Evolutionary conservation across 2,888 invertebrate genomes (phyloP).

Genomic region (Imbricaverruca yamaguchii): DNA sequence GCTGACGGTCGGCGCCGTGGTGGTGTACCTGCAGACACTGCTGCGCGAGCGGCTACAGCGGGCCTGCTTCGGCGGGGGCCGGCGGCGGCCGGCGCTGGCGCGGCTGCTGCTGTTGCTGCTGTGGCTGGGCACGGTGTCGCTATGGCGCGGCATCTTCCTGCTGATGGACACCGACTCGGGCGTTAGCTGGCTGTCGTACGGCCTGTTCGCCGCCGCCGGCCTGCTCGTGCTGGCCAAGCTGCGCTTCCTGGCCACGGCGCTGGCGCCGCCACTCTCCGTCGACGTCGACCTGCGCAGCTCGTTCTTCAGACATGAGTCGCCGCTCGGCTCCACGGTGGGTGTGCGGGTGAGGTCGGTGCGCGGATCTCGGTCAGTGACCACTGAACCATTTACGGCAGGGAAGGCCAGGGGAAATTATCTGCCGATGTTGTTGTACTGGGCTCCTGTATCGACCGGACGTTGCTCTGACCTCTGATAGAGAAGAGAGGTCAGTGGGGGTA

Average conservation of each 20-base stretch:
- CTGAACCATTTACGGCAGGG: no score
- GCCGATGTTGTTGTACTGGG: no score
- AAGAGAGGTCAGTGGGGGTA: no score
- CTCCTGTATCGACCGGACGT: no score
- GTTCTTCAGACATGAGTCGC: not conserved
- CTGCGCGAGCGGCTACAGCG: not conserved
- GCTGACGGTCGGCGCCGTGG: not conserved
- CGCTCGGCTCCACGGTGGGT: not conserved
- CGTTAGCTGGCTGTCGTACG: not conserved
- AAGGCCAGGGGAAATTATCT: no score
- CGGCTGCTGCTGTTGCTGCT: not conserved
- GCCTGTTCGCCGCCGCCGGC: not conserved
- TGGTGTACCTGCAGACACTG: not conserved
- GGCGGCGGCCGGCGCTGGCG: not conserved
- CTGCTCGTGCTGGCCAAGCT: not conserved
- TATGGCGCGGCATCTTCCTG: constrained; percentile 13
- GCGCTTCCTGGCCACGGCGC: not conserved
- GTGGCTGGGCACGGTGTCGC: not conserved
- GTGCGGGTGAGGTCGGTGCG: no score
- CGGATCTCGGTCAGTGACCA: no score
- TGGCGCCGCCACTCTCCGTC: not conserved
- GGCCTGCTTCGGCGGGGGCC: not conserved
- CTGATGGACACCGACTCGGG: constrained; percentile 15
- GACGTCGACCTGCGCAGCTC: not conserved
- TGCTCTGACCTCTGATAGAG: no score